Conservation (phyloP, 2,113 vertebrate species). For the Gambusia holbrooki region DNA sequence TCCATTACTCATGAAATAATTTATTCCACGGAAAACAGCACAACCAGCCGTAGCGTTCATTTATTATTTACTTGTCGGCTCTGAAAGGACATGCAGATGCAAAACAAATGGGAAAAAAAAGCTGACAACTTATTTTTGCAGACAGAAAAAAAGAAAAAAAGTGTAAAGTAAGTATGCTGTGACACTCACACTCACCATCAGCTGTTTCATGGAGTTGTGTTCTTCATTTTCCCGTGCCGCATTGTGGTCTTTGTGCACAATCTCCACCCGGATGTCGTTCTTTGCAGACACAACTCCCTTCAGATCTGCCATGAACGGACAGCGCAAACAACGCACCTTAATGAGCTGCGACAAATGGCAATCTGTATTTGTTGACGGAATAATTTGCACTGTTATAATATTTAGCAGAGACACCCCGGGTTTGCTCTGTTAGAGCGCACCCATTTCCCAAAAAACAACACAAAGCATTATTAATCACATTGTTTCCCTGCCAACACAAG, state of each 20-base stretch:
- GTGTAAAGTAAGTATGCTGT: slow-evolving; percentile 39
- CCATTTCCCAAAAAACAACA: slow-evolving; percentile 52
- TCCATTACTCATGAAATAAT: slow-evolving; percentile 53
- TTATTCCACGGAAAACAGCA: slow-evolving; percentile 27
- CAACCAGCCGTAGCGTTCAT: slow-evolving; percentile 42
- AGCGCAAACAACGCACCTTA: slow-evolving; percentile 36
- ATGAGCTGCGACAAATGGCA: slow-evolving; percentile 38
- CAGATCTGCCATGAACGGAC: slow-evolving; percentile 83
- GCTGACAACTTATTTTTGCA: neutral
- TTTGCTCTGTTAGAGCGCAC: slow-evolving; percentile 43
- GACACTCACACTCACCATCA: slow-evolving; percentile 91
- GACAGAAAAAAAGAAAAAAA: slow-evolving; percentile 12
- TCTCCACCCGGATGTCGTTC: slow-evolving; percentile 98
- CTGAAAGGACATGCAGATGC: slow-evolving; percentile 18
- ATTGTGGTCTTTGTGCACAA: slow-evolving; percentile 96
- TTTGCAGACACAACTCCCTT: slow-evolving; percentile 97
- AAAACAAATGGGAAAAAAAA: neutral
- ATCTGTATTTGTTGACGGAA: slow-evolving; percentile 56
- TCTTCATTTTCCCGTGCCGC: slow-evolving; percentile 90
- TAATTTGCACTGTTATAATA: slow-evolving; percentile 48
- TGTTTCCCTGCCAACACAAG: slow-evolving; percentile 56
- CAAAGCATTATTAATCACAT: slow-evolving; percentile 62
- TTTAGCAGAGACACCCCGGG: slow-evolving; percentile 51
- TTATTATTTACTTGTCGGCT: slow-evolving; percentile 45
- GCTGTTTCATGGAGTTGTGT: slow-evolving; percentile 94